Base-by-base conservation (phyloP, 2,113 vertebrate species). In the Melanostigma gelatinosum region DNA sequence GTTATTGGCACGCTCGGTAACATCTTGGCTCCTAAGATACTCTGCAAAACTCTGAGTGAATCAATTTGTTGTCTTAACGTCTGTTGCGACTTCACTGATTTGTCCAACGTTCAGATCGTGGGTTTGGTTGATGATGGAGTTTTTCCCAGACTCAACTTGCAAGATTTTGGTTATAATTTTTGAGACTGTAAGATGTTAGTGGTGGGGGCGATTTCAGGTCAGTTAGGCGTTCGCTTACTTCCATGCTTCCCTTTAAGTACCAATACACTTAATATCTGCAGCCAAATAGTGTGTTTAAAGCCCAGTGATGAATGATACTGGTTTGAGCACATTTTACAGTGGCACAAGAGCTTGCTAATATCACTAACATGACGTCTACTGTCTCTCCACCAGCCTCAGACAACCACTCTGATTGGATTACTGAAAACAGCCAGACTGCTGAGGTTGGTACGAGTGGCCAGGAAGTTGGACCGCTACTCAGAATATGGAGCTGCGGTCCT, bases 401-500 rank as follows among this genome's bases (percentile, higher is more conserved):
- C 93, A 10, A 97, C 93, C 1, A 96, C 97, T 32, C 95, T 99
- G 75, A 99, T 99, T 0, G 98, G 98, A 58, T 93, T 99, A 67
- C 93, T 99, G 91, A 99, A 99, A 94, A 99, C 98, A 0, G 98
- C 98, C 0, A 91, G 98, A 46, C 95, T 99, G 90, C 95, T 99
- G 89, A 92, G 98, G 2, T 85, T 98, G 94, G 97, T 98, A 54
- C 96, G 97, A 0, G 97, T 98, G 86, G 97, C 97, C 0, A 94
- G 97, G 44, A 98, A 98, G 93, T 92, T 98, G 94, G 97, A 98
- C 93, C 97, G 97, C 0, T 98, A 98, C 94, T 98, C 97, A 0
- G 97, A 98, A 88, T 98, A 97, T 4, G 97, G 97, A 0, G 97
- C 97, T 0, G 97, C 97, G 0, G 97, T 98, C 73, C 96, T 98